phyloP scores from a whole-genome alignment of 2,113 vertebrate genomes.

The Hepsetus odoe region DNA sequence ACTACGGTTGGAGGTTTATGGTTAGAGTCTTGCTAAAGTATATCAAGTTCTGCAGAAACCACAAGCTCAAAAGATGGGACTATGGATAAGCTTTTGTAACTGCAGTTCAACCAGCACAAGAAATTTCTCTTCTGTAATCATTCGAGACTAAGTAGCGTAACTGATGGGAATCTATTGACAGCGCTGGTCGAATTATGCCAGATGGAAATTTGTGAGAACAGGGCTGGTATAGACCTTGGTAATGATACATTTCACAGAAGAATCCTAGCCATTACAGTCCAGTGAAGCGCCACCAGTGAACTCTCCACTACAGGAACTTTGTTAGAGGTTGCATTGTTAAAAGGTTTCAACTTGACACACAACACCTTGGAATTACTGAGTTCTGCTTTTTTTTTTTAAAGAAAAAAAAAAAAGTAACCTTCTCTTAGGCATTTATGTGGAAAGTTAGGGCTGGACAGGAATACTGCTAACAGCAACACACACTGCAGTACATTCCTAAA shows the following conservation, averaged over 20 bases:
- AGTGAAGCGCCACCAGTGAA: not conserved
- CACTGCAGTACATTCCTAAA: not conserved
- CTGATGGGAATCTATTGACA: not conserved
- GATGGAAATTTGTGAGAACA: not conserved
- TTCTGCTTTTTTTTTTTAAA: not conserved
- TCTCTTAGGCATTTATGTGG: not conserved
- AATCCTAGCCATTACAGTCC: constrained; percentile 11
- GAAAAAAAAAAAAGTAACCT: not conserved
- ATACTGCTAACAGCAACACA: too few species aligned
- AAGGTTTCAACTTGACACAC: not conserved
- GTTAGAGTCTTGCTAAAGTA: not conserved
- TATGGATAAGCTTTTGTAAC: not conserved
- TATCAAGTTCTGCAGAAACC: not conserved
- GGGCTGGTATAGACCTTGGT: not conserved
- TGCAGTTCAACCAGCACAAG: not conserved
- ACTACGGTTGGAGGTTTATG: not conserved
- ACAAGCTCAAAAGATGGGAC: too few species aligned
- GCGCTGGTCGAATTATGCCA: not conserved
- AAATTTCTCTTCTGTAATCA: not conserved
- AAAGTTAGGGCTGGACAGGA: not conserved
- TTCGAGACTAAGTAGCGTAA: not conserved
- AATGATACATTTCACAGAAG: constrained; percentile 22
- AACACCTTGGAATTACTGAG: not conserved
- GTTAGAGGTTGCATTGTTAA: constrained; percentile 17
- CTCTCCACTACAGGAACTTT: not conserved